Evolutionary conservation across 2,888 invertebrate species (phyloP), one percentile per base, ranked within the genome.

Genomic region (Encarsia formosa): DNA sequence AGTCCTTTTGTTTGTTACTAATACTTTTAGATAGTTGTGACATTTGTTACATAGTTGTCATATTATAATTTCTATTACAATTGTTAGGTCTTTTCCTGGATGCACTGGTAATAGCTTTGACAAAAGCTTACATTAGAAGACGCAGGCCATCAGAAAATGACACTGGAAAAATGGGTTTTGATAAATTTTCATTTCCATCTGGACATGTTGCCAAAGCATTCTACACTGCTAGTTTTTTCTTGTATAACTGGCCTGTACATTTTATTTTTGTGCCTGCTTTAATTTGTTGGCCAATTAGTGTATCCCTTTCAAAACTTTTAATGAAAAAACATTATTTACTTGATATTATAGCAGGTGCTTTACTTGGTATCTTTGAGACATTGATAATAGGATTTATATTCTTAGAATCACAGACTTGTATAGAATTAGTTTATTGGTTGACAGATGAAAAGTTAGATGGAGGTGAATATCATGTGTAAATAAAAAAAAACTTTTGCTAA

Each of bases 181-280:
- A 95, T 73, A 87, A 91, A 65, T 97, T 86, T 71, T 85, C 87
- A 42, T 98, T 98, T 71, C 98, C 97, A 11, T 97, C 96, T 0
- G 96, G 96, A 0, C 97, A 98, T 73, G 85, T 92, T 1, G 92
- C 95, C 22, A 77, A 97, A 61, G 84, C 91, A 1, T 81, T 86
- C 4, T 82, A 88, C 69, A 77, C 96, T 19, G 78, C 85, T 4
- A 82, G 84, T 53, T 87, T 90, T 68, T 86, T 93, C 58, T 78
- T 82, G 5, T 76, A 79, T 56, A 65, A 87, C 19, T 81, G 81
- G 71, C 84, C 87, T 0, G 62, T 87, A 2, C 76, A 83, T 1
- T 65, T 80, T 5, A 61, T 87, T 46, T 80, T 81, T 58, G 76
- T 80, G 57, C 80, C 83, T 19, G 81, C 87, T 0, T 64, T 92